Evolutionary conservation across 2,113 vertebrate species (phyloP).

Genomic region (Martes martes): DNA sequence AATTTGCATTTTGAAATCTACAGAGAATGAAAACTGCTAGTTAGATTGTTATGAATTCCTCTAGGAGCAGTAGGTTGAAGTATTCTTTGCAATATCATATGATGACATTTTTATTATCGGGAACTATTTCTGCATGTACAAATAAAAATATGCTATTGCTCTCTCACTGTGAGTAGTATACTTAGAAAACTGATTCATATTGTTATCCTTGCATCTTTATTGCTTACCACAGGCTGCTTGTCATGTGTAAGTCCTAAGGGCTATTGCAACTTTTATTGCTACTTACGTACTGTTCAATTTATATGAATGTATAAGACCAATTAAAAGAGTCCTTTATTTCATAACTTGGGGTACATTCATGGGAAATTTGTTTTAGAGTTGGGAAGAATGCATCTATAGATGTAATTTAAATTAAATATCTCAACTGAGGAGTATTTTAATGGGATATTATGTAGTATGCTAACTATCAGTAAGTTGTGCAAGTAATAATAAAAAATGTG

Average conservation of each 20-base stretch:
- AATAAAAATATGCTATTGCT: constrained; percentile 71
- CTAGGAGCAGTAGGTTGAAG: constrained; percentile 54
- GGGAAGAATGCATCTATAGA: constrained; percentile 23
- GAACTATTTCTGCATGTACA: constrained; percentile 71
- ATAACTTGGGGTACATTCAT: constrained; percentile 41
- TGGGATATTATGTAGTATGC: neutral
- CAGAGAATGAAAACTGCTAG: constrained; percentile 65
- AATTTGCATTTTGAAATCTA: constrained; percentile 82
- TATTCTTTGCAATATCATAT: constrained; percentile 71
- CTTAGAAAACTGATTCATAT: constrained; percentile 70
- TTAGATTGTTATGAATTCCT: constrained; percentile 79
- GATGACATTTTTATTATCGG: constrained; percentile 81
- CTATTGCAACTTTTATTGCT: constrained; percentile 47
- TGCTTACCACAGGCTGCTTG: constrained; percentile 62
- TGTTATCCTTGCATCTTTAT: constrained; percentile 61
- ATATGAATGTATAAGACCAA: constrained; percentile 25
- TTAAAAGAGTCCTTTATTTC: constrained; percentile 58
- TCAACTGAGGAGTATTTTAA: constrained; percentile 65
- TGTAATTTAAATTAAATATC: constrained; percentile 63
- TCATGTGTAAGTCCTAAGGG: neutral
- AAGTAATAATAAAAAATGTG: constrained; percentile 9
- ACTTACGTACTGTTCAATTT: constrained; percentile 46
- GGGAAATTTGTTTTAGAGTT: constrained; percentile 33
- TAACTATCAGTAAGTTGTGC: constrained; percentile 48
- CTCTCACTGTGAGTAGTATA: constrained; percentile 56